Percentiles rank a stretch among this genome's conserved stretches.
phyloP scores from a whole-genome alignment of 2,797 vertebrate species.

The Lycodopsis pacificus region DNA sequence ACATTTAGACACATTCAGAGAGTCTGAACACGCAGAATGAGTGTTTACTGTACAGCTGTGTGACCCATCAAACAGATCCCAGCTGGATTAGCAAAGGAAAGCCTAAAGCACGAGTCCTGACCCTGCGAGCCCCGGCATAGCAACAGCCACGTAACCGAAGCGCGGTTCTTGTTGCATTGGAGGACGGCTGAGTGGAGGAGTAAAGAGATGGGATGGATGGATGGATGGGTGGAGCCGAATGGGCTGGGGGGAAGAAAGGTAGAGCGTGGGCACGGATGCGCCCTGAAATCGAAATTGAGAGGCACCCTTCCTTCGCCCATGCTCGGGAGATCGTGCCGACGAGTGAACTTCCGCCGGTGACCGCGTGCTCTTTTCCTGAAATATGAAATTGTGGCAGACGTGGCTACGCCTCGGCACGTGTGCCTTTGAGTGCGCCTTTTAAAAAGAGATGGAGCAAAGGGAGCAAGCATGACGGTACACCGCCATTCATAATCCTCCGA shows the following conservation, averaged over 20 bases:
- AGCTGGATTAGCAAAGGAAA: conserved; percentile 41
- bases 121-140: conserved; percentile 56
- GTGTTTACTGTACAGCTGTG: conserved; percentile 18
- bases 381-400: neutral
- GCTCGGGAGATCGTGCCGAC: neutral
- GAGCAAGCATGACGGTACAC: neutral
- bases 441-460: neutral
- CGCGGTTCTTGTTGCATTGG: conserved; percentile 54
- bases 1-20: conserved; percentile 14
- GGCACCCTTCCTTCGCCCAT: neutral
- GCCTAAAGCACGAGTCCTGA: conserved; percentile 38
- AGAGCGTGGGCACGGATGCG: neutral
- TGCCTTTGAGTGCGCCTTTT: neutral
- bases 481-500: neutral
- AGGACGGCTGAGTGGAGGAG: conserved; percentile 53
- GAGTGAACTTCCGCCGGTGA: conserved; percentile 3
- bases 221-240: conserved; percentile 36
- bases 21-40: conserved; percentile 14
- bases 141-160: conserved; percentile 72
- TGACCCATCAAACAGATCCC: conserved; percentile 37
- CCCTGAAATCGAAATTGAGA: conserved; percentile 9
- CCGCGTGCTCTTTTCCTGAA: neutral
- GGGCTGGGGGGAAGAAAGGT: conserved; percentile 31
- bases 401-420: neutral
- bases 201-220: conserved; percentile 55